Conservation (phyloP, 2,113 vertebrate species). For the Oreochromis tanganicae region DNA sequence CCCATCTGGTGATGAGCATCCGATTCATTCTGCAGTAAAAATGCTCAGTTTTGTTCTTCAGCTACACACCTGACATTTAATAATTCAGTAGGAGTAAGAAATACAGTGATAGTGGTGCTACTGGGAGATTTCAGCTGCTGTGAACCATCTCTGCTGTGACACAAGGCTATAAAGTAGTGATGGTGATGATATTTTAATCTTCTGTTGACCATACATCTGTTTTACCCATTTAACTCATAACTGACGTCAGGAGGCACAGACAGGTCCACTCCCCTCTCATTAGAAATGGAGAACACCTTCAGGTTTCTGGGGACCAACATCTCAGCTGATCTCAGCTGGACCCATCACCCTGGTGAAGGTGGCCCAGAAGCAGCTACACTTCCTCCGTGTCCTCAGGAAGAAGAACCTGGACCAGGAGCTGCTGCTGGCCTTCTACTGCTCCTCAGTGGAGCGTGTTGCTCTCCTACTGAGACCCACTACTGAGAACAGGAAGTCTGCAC, state of each 20-base stretch:
- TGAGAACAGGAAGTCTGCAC: not conserved
- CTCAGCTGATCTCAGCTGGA: not conserved
- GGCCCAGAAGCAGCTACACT: not conserved
- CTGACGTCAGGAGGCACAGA: not conserved
- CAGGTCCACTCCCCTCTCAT: not conserved
- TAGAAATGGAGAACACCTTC: not conserved
- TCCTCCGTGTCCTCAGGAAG: fast-evolving
- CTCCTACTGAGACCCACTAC: not conserved
- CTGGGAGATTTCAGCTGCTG: not conserved
- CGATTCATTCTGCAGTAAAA: not conserved
- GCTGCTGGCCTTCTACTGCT: not conserved
- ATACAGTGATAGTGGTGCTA: not conserved
- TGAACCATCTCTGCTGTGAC: not conserved
- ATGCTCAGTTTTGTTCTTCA: not conserved
- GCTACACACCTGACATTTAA: not conserved
- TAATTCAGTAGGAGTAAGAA: not conserved
- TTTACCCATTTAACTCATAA: not conserved
- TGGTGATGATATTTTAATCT: not conserved
- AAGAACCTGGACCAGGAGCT: not conserved
- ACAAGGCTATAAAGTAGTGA: not conserved
- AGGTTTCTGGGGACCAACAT: not conserved
- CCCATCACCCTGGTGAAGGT: not conserved
- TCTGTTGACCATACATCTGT: not conserved
- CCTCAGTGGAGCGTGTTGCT: not conserved
- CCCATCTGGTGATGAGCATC: not conserved